Base-by-base conservation (phyloP, 2,888 invertebrate genomes). In the Lamellibrachia satsuma region DNA sequence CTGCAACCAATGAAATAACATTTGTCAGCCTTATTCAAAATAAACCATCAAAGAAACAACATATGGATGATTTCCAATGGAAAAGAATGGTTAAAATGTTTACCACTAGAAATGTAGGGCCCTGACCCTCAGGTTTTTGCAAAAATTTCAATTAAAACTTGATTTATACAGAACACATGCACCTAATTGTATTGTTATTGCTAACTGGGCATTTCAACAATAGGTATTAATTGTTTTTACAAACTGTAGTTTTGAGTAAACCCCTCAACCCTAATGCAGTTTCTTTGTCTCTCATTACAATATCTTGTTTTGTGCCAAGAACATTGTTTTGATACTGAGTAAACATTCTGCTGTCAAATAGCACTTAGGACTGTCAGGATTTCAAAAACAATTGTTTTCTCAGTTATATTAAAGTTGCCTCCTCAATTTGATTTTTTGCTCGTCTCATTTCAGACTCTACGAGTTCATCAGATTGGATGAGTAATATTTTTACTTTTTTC, bases 1-100 rank as follows among this genome's bases (percentile, higher is more conserved):
- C 99, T 99, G 97, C 95, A 97, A 75, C 75, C 22, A 75, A 75
- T 22, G 75, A 75, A 22, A 75, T 15, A 22, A 75, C 75, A 91
- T 6, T 6, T 22, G 22, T 75, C n/a, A 75, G 75, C 4, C 15
- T 75, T 75, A 15, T 22, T 75, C 6, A 90, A 90, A 90, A 51
- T 51, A 51, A 39, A 7, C 52, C 39, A 51, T 90, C 22, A 51
- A 51, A 90, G 9, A 57, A 57, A 15, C 8, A 7, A 57, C 15
- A 57, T 57, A 57, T 57, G 8, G 57, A 57, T 2, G 57, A 57
- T 7, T 15, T 57, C 7, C 57, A 57, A 8, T 57, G 57, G 57
- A 57, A 57, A 39, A 39, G 39, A 39, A 39, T 1, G 39, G 39
- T 39, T 39, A 39, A 39, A 39, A 39, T 39, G 39, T 39, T 39